Evolutionary conservation across 2,888 invertebrate genomes (phyloP).

Genomic region (Mycogona germanica): DNA sequence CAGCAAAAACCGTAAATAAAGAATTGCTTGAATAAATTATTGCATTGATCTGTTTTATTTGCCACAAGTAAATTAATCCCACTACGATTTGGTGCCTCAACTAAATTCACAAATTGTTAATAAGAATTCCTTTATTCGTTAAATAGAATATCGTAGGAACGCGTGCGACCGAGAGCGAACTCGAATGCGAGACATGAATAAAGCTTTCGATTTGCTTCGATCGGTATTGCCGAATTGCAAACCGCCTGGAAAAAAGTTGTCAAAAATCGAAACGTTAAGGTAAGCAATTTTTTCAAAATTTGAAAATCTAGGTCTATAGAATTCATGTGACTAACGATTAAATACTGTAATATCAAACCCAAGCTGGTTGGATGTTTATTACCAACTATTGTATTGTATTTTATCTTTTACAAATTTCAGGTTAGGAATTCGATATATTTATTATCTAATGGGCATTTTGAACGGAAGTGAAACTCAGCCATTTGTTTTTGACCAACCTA

Average conservation of each 20-base stretch:
- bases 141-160: slow-evolving; percentile 72
- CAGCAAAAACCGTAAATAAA: no score
- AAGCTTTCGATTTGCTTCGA: slow-evolving; percentile 61
- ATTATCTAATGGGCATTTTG: slow-evolving; percentile 4
- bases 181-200: slow-evolving; percentile 75
- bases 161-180: slow-evolving; percentile 73
- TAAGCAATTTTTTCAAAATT: slow-evolving; percentile 31
- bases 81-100: no score
- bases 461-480: slow-evolving; percentile 11
- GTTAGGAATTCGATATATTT: slow-evolving; percentile 11
- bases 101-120: no score
- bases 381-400: no score
- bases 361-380: background rate
- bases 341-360: no score
- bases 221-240: slow-evolving; percentile 60
- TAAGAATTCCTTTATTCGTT: no score
- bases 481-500: background rate
- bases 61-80: no score
- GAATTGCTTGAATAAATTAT: no score
- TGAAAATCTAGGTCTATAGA: background rate
- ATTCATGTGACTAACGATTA: background rate
- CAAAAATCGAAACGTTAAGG: slow-evolving; percentile 72
- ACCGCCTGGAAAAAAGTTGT: slow-evolving; percentile 70
- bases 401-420: no score
- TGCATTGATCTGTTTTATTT: no score